Conservation (phyloP, 2,113 vertebrate species). For the Aptenodytes forsteri region DNA sequence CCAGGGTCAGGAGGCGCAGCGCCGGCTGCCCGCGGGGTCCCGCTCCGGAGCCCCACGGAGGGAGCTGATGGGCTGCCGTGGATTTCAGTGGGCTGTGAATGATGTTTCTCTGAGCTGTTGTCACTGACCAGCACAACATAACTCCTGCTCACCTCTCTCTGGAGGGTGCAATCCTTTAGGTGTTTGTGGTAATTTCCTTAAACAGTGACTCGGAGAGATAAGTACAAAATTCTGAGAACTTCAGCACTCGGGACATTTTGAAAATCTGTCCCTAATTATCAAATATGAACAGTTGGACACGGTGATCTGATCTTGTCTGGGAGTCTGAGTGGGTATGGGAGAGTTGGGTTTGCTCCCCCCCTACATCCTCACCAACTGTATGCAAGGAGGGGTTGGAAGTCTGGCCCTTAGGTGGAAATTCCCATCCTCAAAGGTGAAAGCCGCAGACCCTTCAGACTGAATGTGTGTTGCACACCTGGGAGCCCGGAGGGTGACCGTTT, state of each 20-base stretch:
- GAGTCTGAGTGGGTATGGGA: accelerated
- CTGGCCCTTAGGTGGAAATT: background rate
- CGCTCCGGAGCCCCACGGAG: too few species aligned
- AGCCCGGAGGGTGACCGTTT: accelerated
- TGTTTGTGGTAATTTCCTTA: background rate
- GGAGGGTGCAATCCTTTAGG: background rate
- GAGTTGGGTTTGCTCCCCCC: background rate
- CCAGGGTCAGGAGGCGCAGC: background rate
- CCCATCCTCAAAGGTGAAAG: background rate
- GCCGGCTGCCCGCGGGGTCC: background rate
- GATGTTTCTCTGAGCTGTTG: background rate
- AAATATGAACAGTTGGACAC: accelerated
- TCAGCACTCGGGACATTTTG: accelerated
- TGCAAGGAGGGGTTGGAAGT: background rate
- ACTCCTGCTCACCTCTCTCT: too few species aligned
- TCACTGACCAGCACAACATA: too few species aligned
- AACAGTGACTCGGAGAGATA: background rate
- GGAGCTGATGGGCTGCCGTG: background rate
- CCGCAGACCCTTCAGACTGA: accelerated
- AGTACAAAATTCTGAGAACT: background rate
- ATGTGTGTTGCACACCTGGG: background rate
- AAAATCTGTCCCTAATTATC: background rate
- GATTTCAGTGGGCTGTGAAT: too few species aligned
- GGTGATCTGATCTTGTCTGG: background rate
- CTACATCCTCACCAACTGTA: accelerated